Percentiles rank a stretch among this genome's conserved stretches.
These are phyloP conservation scores for Troides aeacus DNA, from an alignment of 2,888 invertebrate species.

Conservation along the genomic window DNA sequence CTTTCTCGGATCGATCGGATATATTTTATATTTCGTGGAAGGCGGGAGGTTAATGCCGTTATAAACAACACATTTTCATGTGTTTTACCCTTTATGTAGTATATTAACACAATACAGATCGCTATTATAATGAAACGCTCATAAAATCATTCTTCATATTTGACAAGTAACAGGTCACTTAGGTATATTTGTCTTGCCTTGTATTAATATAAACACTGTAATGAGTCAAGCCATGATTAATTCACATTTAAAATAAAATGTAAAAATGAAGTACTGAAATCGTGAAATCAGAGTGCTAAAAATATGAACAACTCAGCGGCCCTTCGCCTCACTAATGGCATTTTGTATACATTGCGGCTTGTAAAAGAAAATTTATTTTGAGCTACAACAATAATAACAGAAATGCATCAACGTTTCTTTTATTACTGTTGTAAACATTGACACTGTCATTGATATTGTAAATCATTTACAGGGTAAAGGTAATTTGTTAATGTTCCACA, in stretches of 20 bases:
- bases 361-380: slow-evolving; percentile 24
- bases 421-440: slow-evolving; percentile 25
- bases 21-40: not conserved
- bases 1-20: not conserved
- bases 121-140: too few relatives aligned
- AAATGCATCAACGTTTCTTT: slow-evolving; percentile 20
- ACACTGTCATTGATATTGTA: slow-evolving; percentile 28
- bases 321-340: slow-evolving; percentile 60
- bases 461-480: not conserved
- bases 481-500: slow-evolving; percentile 1
- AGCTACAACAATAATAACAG: slow-evolving; percentile 8
- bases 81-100: not conserved
- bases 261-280: slow-evolving; percentile 59
- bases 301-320: slow-evolving; percentile 53
- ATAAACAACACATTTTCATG: not conserved
- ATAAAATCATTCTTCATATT: too few relatives aligned
- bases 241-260: slow-evolving; percentile 46
- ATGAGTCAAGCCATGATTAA: slow-evolving; percentile 33
- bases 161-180: not conserved
- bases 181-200: slow-evolving; percentile 6
- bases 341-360: slow-evolving; percentile 59
- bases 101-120: too few relatives aligned
- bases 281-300: slow-evolving; percentile 60
- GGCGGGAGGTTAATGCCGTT: not conserved
- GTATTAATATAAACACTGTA: slow-evolving; percentile 27